These are phyloP conservation scores for Channa argus DNA, from an alignment of 2,113 vertebrate genomes.

Conservation along the genomic window DNA sequence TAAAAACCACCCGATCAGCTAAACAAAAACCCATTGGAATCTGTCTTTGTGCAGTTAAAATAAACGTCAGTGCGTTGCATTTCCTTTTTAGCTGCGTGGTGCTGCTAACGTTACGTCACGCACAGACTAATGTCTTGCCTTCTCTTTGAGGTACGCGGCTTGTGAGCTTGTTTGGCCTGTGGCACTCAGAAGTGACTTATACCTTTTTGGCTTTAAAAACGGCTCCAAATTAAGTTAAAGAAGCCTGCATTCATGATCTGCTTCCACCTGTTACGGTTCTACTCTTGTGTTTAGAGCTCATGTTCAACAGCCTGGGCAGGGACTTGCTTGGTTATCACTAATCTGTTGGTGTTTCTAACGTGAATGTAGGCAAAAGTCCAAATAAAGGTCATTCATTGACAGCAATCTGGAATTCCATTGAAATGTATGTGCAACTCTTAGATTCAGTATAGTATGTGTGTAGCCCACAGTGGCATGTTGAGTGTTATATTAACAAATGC, in stretches of 20 bases:
- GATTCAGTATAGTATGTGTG: neutral
- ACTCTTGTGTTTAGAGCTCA: neutral
- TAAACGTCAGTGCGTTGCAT: neutral
- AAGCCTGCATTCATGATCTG: neutral
- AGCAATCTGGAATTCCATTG: neutral
- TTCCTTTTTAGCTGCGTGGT: conserved; percentile 3
- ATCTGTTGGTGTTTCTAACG: conserved; percentile 1
- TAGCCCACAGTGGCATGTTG: too few species aligned
- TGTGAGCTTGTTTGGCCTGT: neutral
- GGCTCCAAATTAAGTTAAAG: too few species aligned
- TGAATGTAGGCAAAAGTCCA: conserved; percentile 62
- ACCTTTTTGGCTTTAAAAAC: too few species aligned
- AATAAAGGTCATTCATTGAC: conserved; percentile 66
- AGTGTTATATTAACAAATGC: neutral
- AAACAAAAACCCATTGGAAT: neutral
- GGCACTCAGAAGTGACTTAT: neutral
- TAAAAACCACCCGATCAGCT: neutral
- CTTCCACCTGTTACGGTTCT: neutral
- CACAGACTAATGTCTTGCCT: neutral
- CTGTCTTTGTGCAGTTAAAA: neutral
- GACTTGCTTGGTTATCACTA: neutral
- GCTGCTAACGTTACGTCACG: conserved; percentile 9
- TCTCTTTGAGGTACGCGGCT: neutral
- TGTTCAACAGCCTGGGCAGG: neutral
- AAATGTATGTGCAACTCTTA: neutral